Conservation (phyloP, 2,113 vertebrate genomes). For the Tachysurus vachellii region DNA sequence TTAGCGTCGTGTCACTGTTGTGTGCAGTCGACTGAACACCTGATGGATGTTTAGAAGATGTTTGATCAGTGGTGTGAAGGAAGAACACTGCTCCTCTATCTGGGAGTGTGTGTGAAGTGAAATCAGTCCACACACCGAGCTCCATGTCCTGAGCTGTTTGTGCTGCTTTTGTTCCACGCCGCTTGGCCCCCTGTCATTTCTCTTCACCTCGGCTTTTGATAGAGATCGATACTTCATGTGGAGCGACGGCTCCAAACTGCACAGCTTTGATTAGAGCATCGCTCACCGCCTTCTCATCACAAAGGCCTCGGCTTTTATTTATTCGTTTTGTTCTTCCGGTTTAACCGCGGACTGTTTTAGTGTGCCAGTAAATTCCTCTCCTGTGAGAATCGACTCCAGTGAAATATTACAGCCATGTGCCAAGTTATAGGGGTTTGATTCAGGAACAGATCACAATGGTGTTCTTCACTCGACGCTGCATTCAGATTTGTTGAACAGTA, state of each 20-base stretch:
- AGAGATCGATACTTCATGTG: constrained; percentile 23
- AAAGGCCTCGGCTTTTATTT: constrained; percentile 14
- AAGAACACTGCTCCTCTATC: not conserved
- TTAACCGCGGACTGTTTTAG: not conserved
- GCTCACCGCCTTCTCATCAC: not conserved
- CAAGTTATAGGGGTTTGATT: not conserved
- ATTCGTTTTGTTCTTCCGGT: not conserved
- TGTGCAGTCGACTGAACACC: not conserved
- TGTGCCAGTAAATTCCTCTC: not conserved
- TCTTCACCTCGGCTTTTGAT: constrained; percentile 12
- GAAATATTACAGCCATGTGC: not conserved
- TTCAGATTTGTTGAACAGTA: not conserved
- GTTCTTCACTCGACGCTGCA: not conserved
- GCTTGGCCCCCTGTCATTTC: constrained; percentile 14
- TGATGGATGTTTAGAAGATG: not conserved
- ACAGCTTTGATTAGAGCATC: constrained; percentile 20
- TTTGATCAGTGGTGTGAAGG: not conserved
- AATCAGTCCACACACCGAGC: not conserved
- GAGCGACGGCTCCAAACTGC: not conserved
- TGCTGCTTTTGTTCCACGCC: not conserved
- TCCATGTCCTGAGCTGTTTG: not conserved
- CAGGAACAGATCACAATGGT: not conserved
- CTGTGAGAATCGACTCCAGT: not conserved
- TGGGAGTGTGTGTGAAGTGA: too few species aligned
- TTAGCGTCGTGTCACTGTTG: not conserved